These are phyloP conservation scores for Netelia fuscicornis DNA, from an alignment of 2,888 invertebrate species.

Conservation along the genomic window DNA sequence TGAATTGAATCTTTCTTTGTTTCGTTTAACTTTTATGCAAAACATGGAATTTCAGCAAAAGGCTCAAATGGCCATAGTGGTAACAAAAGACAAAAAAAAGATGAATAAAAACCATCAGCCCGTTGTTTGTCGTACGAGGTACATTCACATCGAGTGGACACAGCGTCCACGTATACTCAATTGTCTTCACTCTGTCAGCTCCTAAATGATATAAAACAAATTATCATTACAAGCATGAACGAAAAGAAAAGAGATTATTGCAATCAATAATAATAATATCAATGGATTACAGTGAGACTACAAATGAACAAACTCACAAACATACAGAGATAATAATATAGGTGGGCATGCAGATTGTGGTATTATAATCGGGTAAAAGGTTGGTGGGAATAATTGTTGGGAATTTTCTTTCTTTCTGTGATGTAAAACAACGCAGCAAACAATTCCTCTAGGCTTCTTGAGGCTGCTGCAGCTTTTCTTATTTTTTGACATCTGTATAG, in stretches of 20 bases:
- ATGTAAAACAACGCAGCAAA: slow-evolving; percentile 64
- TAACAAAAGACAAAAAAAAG: background rate
- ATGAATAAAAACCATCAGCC: background rate
- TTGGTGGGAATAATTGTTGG: slow-evolving; percentile 25
- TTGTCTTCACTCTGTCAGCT: slow-evolving; percentile 25
- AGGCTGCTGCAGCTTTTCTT: slow-evolving; percentile 70
- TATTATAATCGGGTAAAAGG: slow-evolving; percentile 57
- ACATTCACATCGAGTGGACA: background rate
- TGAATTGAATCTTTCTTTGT: background rate
- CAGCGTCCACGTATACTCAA: background rate
- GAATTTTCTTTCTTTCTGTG: slow-evolving; percentile 42
- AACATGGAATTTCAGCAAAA: background rate
- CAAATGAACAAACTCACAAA: slow-evolving; percentile 78
- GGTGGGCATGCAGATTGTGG: slow-evolving; percentile 78
- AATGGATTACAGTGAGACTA: slow-evolving; percentile 78
- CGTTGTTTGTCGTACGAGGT: background rate
- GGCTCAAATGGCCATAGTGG: background rate
- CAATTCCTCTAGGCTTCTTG: slow-evolving; percentile 70
- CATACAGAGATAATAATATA: slow-evolving; percentile 76
- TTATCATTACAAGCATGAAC: slow-evolving; percentile 47
- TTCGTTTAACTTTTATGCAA: background rate
- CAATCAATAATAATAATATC: slow-evolving; percentile 65
- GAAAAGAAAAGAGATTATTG: slow-evolving; percentile 52
- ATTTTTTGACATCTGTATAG: slow-evolving; percentile 22
- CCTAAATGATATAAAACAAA: slow-evolving; percentile 37